Evolutionary conservation across 1,140 invertebrate genomes (phyloP).

Genomic region (Pissodes strobi): DNA sequence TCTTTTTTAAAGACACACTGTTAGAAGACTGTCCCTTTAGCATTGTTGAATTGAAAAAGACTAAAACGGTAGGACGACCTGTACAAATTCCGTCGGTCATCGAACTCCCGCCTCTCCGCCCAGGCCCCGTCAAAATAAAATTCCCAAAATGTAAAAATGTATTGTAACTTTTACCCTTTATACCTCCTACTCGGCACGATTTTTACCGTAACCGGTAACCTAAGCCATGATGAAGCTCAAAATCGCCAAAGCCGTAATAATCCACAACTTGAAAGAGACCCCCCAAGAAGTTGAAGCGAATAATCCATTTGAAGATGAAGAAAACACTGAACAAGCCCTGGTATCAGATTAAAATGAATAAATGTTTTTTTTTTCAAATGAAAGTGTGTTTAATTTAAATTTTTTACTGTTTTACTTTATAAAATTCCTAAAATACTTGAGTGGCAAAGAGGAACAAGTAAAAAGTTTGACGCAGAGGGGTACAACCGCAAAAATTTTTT

Average conservation of each 20-base stretch:
- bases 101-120: too few relatives aligned
- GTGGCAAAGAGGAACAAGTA: background rate
- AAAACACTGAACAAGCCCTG: background rate
- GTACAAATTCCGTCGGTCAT: too few relatives aligned
- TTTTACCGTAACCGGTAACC: conserved; percentile 3
- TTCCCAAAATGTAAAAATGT: background rate
- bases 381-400: too few relatives aligned
- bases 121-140: too few relatives aligned
- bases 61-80: too few relatives aligned
- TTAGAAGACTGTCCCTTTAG: too few relatives aligned
- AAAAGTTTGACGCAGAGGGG: too few relatives aligned
- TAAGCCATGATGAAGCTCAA: background rate
- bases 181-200: background rate
- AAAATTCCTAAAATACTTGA: background rate
- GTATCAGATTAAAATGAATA: background rate
- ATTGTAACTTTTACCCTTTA: conserved; percentile 3
- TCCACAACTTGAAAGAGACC: too few relatives aligned
- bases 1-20: too few relatives aligned
- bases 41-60: too few relatives aligned
- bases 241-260: background rate
- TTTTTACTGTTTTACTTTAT: background rate
- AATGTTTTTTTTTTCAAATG: background rate
- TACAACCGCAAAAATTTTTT: background rate
- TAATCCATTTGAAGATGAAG: background rate
- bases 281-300: background rate